Evolutionary conservation across 37 sponge, comb jelly and placozoan genomes (phyloP), one percentile per base, ranked within the genome.

Genomic region (Hexactinellida sp.): DNA sequence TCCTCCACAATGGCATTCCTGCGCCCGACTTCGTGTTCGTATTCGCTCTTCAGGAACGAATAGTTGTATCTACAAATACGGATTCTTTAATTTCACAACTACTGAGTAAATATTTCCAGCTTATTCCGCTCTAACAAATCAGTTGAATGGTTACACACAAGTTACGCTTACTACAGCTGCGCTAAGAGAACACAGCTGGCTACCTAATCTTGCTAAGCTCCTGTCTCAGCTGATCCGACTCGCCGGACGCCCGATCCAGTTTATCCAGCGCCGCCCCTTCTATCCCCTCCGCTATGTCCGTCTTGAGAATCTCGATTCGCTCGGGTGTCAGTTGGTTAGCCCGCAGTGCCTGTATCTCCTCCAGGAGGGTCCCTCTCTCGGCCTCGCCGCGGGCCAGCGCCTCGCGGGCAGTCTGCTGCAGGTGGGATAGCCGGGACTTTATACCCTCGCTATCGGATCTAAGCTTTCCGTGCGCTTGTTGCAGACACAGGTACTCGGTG

Each of bases 1-100:
- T 63, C 76, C 76, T 63, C 76, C 5, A 63, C 76, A n/a, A 63
- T 63, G 5, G 76, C 76, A 63, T 63, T 63, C 30, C 76, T 63
- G 5, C 76, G 76, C 3, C 30, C 30, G 5, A 63, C 76, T 63
- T 63, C 76, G 13, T 63, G 76, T 23, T 63, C 76, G 76, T 63
- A 63, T n/a, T 63, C 76, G 3, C 76, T n/a, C 76, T 63, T 63
- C 34, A 63, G 34, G 34, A 63, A 63, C 30, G 76, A 32, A 23
- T 63, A 63, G 76, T n/a, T 63, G 34, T 63, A 63, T 63, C 76
- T 63, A 28, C 28, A 47, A 47, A 47, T 47, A 47, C 16, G 52
- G 52, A 47, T 47, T 47, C 52, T n/a, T n/a, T n/a, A n/a, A n/a
- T n/a, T n/a, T n/a, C n/a, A n/a, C n/a, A n/a, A n/a, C n/a, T n/a